Evolutionary conservation across 2,888 invertebrate genomes (phyloP), one percentile per base, ranked within the genome.

Genomic region (Scaeva pyrastri): DNA sequence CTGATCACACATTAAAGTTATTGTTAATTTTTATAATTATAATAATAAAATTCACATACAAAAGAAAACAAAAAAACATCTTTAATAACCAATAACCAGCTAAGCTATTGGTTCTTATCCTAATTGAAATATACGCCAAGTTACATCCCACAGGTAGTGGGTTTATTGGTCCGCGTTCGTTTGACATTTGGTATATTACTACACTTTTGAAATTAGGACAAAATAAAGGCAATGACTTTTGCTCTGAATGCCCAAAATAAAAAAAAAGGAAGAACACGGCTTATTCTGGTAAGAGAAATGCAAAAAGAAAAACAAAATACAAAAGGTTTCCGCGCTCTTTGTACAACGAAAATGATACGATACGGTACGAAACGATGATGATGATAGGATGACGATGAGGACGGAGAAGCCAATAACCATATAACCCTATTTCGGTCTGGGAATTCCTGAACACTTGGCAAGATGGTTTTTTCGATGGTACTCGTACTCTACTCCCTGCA

Each of bases 221-320:
- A 84, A 84, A 80, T 66, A 58, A 75, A 84, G 84, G 75, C 84
- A 84, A 80, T 80, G 84, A 84, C 84, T 84, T 80, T 84, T 80
- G 66, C 71, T 72, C 66, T 50, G 84, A 84, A 71, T 75, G 84
- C 66, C 84, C 84, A 84, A 84, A 84, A 76, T 80, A 83, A 70
- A 78, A 23, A 70, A 39, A 39, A 83, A 62, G 71, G 26, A 71
- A 58, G 66, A 72, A 66, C 66, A 48, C 45, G n/a, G 26, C 64
- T 78, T 43, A 62, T 43, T 60, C 50, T 72, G 62, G 70, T 55
- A 60, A 26, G 80, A 72, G 76, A 76, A 55, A 80, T 71, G 39
- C 71, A n/a, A 72, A 80, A 71, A 76, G 45, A 43, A 66, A 76
- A 80, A 60, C 70, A 72, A 75, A 85, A 76, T 72, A 85, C 85